Base-by-base conservation (phyloP, 1,140 invertebrate species). In the Drosophila miranda region DNA sequence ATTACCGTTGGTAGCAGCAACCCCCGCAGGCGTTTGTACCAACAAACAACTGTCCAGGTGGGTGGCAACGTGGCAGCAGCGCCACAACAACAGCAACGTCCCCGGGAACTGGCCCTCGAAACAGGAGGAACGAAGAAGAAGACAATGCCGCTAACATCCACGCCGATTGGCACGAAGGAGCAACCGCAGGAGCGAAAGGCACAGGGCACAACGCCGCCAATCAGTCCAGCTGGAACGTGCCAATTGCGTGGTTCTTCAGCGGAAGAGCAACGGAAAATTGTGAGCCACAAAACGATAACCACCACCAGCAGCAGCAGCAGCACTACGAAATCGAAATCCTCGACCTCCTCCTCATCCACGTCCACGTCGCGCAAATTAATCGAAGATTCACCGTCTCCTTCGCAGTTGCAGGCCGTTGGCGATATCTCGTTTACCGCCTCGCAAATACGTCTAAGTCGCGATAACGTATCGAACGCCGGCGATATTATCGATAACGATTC, bases 241-340 rank as follows among this genome's bases (percentile, higher is more conserved):
- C 89, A 90, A 89, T 90, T 90, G 89, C 78, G 82, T 62, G 89
- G 89, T 90, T 90, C 89, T 90, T 87, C 74, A 48, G 48, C 89
- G 75, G 83, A 90, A 90, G 89, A 90, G 75, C 76, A 84, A 46
- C 80, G 84, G 54, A 72, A 84, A 90, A 83, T 90, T 90, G 88
- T 90, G 63, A 89, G 81, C 77, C 83, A 84, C 77, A 88, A 81
- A 79, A 87, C 82, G 78, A 87, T 73, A 78, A 87, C 69, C 48
- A 77, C 59, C 30, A 64, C 60, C 55, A 13, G 74, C 63, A 72
- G 71, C 30, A 64, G 57, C 55, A 13, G 11, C 11, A 75, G 74
- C 63, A 72, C 75, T 38, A 80, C 72, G 46, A 69, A 38, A 38
- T 38, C 75, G 44, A 70, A 67, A 19, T 60, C 55, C 45, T 38